These are phyloP conservation scores for Colistium nudipinnis DNA, from an alignment of 2,113 vertebrate species.

Conservation along the genomic window DNA sequence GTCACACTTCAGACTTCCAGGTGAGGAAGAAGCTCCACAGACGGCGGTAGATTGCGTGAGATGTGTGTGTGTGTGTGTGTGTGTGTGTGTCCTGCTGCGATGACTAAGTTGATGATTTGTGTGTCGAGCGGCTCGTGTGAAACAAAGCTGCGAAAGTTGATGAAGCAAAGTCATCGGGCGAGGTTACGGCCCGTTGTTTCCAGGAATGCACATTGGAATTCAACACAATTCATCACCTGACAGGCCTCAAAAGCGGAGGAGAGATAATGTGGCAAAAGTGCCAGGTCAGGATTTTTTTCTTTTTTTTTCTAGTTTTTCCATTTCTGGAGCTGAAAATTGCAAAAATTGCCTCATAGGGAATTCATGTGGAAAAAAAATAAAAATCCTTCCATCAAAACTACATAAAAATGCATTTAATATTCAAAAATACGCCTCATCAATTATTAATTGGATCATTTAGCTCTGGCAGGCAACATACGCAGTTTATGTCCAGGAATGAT, in stretches of 20 bases:
- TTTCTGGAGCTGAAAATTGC: background rate
- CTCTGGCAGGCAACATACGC: too few relatives aligned
- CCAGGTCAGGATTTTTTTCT: background rate
- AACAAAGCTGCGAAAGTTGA: constrained; percentile 27
- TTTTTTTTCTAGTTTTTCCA: background rate
- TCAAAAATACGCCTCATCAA: too few relatives aligned
- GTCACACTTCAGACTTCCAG: constrained; percentile 54
- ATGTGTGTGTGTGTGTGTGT: too few relatives aligned
- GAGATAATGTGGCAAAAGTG: background rate
- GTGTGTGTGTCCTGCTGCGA: constrained; percentile 43
- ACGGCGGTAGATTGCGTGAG: too few relatives aligned
- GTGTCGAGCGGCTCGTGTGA: constrained; percentile 14
- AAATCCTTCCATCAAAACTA: too few relatives aligned
- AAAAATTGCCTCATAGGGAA: too few relatives aligned
- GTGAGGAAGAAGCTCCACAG: constrained; percentile 28
- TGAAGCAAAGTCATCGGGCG: constrained; percentile 45
- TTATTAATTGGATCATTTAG: too few relatives aligned
- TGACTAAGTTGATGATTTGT: constrained; percentile 9
- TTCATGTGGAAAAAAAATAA: too few relatives aligned
- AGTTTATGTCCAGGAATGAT: too few relatives aligned
- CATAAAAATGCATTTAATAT: too few relatives aligned
- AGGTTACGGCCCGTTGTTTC: background rate
- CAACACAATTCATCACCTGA: constrained; percentile 1
- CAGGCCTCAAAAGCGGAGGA: background rate
- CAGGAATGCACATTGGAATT: background rate